Percentiles rank a stretch among this genome's conserved stretches.
These are phyloP conservation scores for Labeo rohita DNA, from an alignment of 2,113 vertebrate genomes.

Conservation along the genomic window DNA sequence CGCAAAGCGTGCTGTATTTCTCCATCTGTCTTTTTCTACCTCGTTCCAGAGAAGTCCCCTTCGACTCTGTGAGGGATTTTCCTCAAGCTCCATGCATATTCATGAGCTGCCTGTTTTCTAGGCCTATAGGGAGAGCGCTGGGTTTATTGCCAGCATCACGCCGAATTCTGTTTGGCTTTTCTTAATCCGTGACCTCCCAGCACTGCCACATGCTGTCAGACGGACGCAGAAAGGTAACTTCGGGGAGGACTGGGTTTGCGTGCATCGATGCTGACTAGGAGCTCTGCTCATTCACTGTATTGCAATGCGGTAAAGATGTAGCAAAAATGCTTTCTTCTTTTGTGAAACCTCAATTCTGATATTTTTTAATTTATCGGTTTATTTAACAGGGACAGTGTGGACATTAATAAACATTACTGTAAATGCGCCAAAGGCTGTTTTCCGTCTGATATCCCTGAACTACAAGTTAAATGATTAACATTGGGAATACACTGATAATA, in stretches of 20 bases:
- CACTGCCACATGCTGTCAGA: slow-evolving; percentile 46
- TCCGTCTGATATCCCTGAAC: neutral
- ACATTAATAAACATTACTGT: slow-evolving; percentile 20
- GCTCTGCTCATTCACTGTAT: slow-evolving; percentile 12
- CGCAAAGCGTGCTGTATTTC: neutral
- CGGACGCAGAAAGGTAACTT: slow-evolving; percentile 28
- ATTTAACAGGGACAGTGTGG: neutral
- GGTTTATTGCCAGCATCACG: slow-evolving; percentile 36
- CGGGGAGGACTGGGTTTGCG: neutral
- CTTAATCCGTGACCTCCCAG: slow-evolving; percentile 52
- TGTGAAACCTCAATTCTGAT: neutral
- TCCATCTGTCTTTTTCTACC: neutral
- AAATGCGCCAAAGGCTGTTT: neutral
- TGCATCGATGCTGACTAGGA: neutral
- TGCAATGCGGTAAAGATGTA: neutral
- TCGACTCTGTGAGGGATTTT: slow-evolving; percentile 42
- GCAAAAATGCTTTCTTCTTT: neutral
- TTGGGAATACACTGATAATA: neutral
- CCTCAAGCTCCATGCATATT: slow-evolving; percentile 47
- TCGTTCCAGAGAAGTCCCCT: slow-evolving; percentile 34
- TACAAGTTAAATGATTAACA: neutral
- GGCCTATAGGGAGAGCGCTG: slow-evolving; percentile 44
- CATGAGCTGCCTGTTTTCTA: slow-evolving; percentile 49
- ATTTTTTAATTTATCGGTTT: neutral
- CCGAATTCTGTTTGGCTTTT: slow-evolving; percentile 48